Percentiles rank a stretch among this genome's conserved stretches.
Evolutionary conservation across 2,113 vertebrate genomes (phyloP).

Genomic region (Saiga tatarica): DNA sequence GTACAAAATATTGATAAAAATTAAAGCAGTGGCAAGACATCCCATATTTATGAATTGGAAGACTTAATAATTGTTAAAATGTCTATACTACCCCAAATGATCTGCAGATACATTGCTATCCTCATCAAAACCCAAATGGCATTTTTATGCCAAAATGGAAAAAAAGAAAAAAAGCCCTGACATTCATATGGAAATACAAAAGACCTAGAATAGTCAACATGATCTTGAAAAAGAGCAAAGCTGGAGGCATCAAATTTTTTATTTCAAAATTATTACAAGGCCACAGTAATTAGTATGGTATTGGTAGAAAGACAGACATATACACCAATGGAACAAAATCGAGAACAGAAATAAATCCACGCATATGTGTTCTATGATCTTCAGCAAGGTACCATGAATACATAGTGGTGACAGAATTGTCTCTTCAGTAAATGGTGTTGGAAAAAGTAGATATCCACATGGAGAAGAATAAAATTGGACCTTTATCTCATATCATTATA

Average conservation of each 20-base stretch:
- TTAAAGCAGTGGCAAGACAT: background rate
- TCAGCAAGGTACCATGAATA: background rate
- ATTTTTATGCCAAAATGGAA: background rate
- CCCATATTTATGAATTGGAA: background rate
- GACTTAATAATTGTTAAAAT: background rate
- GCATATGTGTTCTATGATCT: background rate
- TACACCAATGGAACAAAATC: background rate
- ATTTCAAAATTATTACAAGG: background rate
- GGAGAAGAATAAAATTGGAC: background rate
- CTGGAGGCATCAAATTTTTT: background rate
- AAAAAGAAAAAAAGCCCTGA: background rate
- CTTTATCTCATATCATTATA: background rate
- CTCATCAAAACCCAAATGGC: background rate
- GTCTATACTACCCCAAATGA: background rate
- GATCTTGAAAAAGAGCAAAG: background rate
- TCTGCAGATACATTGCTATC: background rate
- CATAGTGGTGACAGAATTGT: background rate
- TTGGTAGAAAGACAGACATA: background rate
- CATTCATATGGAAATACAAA: background rate
- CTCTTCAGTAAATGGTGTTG: background rate
- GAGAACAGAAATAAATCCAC: background rate
- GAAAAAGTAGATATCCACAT: background rate
- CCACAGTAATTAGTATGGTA: background rate
- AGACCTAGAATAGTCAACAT: background rate
- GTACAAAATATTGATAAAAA: background rate